Base-by-base conservation (phyloP, 1,140 invertebrate genomes). In the Nasonia vitripennis region DNA sequence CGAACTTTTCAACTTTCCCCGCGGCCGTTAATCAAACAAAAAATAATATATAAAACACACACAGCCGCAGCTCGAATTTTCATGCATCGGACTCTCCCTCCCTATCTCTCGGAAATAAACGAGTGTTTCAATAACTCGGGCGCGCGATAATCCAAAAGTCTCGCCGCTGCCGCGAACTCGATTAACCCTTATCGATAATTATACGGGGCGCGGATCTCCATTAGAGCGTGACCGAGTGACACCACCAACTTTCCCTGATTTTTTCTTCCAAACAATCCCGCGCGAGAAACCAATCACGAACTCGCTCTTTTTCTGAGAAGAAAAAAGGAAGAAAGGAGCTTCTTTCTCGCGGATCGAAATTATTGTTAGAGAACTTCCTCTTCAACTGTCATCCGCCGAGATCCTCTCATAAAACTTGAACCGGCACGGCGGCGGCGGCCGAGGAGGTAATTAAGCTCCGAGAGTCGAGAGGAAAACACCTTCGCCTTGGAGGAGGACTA, bases 341-440 rank as follows among this genome's bases (percentile, higher is more conserved):
- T 23, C 41, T 2, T 10, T 41, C 10, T 41, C 2, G 17, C 37
- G 37, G 37, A 41, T 81, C 34, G 51, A 75, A 85, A 81, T 85
- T 81, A 85, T 85, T 85, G 55, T 81, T 71, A 48, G 17, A 6
- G 5, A 81, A 74, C 68, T 81, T 34, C 84, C 51, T 81, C 45
- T 81, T n/a, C 51, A 51, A 77, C 78, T 85, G 78, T 81, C 78
- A 70, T 14, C 37, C 17, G 14, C 12, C 37, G 20, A 62, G 71
- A 85, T 70, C 34, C n/a, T 67, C 70, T 74, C 31, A 67, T 80
- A 80, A 74, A 85, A 80, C 68, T 74, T 75, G 3, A 41, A 14
- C 9, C 20, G 3, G 34, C 34, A 4, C 34, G 34, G 27, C 27
- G 34, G 1, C 27, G 3, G 55, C 20, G 17, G 17, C 55, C 41